Percentiles rank a stretch among this genome's conserved stretches.
Conservation (phyloP, 2,797 vertebrate species). For the Pyrocephalus nanus region DNA sequence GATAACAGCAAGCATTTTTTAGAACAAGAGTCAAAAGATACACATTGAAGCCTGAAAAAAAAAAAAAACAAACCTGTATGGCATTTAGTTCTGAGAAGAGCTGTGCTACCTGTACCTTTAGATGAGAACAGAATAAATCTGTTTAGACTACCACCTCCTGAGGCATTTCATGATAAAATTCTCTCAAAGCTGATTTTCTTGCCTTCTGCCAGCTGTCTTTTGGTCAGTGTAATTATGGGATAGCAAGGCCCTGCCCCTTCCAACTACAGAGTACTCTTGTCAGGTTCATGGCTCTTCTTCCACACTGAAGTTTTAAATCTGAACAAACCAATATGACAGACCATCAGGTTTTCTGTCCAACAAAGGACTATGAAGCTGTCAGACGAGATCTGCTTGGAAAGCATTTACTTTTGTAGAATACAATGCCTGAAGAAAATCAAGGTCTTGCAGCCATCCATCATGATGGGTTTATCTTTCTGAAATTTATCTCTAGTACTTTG, state of each 20-base stretch:
- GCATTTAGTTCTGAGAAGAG: background rate
- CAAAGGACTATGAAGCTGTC: background rate
- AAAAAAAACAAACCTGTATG: no score
- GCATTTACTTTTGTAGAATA: background rate
- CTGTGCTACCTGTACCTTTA: background rate
- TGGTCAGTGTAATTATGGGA: background rate
- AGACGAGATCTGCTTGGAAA: background rate
- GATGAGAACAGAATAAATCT: background rate
- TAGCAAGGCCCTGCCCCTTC: background rate
- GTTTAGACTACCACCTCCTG: background rate
- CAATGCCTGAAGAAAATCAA: background rate
- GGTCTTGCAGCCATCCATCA: background rate
- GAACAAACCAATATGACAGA: background rate
- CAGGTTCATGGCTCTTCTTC: background rate
- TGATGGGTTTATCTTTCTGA: background rate
- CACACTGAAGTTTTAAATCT: background rate
- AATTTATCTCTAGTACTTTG: background rate
- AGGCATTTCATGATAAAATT: background rate
- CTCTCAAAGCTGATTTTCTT: background rate
- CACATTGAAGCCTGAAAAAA: background rate
- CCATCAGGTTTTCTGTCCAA: background rate
- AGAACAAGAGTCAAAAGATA: background rate
- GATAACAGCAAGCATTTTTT: background rate
- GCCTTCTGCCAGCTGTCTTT: background rate
- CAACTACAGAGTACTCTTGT: background rate